A percentile compares a stretch with the other conserved stretches of the same genome.
Conservation (phyloP, 1,140 invertebrate species). For the Bradysia coprophila region DNA sequence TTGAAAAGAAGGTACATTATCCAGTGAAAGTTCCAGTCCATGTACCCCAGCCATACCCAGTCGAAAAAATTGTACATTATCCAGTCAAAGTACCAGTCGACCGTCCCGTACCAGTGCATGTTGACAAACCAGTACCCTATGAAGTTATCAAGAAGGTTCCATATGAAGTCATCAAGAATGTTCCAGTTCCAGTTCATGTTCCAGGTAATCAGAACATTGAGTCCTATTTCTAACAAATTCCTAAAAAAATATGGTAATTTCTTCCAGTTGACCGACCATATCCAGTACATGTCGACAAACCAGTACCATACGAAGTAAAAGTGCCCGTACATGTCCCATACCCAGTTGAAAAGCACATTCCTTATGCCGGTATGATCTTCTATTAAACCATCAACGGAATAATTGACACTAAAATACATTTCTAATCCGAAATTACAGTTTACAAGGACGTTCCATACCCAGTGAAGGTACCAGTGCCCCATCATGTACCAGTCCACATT, state of each 20-base stretch:
- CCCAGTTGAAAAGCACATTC: conserved; percentile 28
- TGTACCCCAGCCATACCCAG: conserved; percentile 44
- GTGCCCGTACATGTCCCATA: conserved; percentile 29
- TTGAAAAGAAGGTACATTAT: conserved; percentile 45
- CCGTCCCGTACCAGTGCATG: conserved; percentile 39
- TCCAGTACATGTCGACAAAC: conserved; percentile 35
- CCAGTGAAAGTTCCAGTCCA: conserved; percentile 48
- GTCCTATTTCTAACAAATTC: no score
- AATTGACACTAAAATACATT: neutral
- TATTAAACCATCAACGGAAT: conserved; percentile 10
- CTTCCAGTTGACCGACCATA: conserved; percentile 36
- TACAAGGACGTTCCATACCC: conserved; percentile 35
- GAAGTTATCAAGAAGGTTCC: conserved; percentile 39
- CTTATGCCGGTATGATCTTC: no score
- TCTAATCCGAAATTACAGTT: conserved; percentile 23
- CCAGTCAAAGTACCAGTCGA: conserved; percentile 50
- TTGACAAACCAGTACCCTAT: conserved; percentile 41
- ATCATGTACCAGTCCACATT: conserved; percentile 26
- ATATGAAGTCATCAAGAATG: conserved; percentile 32
- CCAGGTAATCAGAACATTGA: no score
- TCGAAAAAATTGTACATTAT: conserved; percentile 51
- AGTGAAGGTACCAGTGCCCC: conserved; percentile 33
- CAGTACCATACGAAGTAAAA: conserved; percentile 32
- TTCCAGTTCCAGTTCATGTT: conserved; percentile 32
- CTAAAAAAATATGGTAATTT: no score